phyloP scores from a whole-genome alignment of 2,888 invertebrate genomes.

The Stegana nigrithorax region DNA sequence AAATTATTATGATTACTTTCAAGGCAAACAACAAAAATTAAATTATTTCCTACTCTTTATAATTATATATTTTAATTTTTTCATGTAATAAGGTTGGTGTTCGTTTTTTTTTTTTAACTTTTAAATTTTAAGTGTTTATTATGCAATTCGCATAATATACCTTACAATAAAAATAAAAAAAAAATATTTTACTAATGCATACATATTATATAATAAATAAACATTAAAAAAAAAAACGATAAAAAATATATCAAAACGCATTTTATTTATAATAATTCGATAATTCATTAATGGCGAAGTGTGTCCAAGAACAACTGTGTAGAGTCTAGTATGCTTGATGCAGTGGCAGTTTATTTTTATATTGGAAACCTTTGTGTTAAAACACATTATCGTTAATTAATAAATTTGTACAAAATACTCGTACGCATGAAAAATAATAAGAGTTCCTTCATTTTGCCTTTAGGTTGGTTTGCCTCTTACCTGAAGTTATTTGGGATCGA shows the following conservation, averaged over 20 bases:
- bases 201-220: slow-evolving; percentile 53
- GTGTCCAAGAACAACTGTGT: too few species aligned
- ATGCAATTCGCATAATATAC: slow-evolving; percentile 48
- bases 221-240: slow-evolving; percentile 49
- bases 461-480: too few species aligned
- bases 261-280: background rate
- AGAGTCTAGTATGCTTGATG: too few species aligned
- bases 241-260: slow-evolving; percentile 41
- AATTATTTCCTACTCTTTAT: slow-evolving; percentile 34
- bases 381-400: too few species aligned
- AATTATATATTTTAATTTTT: slow-evolving; percentile 20
- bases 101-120: slow-evolving; percentile 42
- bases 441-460: too few species aligned
- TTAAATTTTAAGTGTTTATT: slow-evolving; percentile 41
- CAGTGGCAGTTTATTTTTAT: too few species aligned
- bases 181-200: slow-evolving; percentile 60
- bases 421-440: too few species aligned
- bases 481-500: too few species aligned
- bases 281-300: too few species aligned
- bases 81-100: slow-evolving; percentile 49
- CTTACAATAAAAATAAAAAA: slow-evolving; percentile 41
- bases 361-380: too few species aligned
- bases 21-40: slow-evolving; percentile 35
- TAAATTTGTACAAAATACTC: too few species aligned
- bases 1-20: slow-evolving; percentile 22